Conservation (phyloP, 1,140 invertebrate genomes). For the Bombus haemorrhoidalis region DNA sequence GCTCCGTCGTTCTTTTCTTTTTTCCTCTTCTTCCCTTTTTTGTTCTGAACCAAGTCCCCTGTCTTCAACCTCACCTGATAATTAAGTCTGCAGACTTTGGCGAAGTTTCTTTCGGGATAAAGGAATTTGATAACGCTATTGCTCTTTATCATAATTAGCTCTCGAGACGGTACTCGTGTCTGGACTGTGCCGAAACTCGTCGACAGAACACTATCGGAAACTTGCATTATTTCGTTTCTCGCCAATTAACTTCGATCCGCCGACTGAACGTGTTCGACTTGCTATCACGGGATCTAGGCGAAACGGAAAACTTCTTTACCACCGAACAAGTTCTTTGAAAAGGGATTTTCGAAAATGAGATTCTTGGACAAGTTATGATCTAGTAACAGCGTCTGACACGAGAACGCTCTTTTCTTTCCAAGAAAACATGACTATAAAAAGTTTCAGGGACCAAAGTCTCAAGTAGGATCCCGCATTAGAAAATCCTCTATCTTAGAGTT, state of each 20-base stretch:
- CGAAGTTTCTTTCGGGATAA: slow-evolving; percentile 16
- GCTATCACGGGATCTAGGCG: not conserved
- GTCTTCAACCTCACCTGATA: not conserved
- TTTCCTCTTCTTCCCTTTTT: not conserved
- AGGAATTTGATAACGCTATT: slow-evolving; percentile 1
- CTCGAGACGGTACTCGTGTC: not conserved
- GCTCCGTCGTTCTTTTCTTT: not conserved
- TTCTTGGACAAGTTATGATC: slow-evolving; percentile 13
- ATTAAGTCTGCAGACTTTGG: slow-evolving; percentile 28
- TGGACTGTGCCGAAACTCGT: not conserved
- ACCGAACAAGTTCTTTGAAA: not conserved
- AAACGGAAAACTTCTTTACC: not conserved
- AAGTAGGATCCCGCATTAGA: not conserved
- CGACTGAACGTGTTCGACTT: not conserved
- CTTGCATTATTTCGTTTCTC: slow-evolving; percentile 8
- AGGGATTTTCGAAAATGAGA: slow-evolving; percentile 24
- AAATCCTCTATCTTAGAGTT: not conserved
- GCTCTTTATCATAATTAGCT: slow-evolving; percentile 49
- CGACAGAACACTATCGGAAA: not conserved
- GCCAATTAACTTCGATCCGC: slow-evolving; percentile 2
- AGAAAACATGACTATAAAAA: not conserved
- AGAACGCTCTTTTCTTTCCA: not conserved
- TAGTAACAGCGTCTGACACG: not conserved
- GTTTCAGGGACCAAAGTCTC: not conserved
- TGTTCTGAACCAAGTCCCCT: too few relatives aligned